phyloP scores from a whole-genome alignment of 1,140 invertebrate species.

The Drosophila cardini region DNA sequence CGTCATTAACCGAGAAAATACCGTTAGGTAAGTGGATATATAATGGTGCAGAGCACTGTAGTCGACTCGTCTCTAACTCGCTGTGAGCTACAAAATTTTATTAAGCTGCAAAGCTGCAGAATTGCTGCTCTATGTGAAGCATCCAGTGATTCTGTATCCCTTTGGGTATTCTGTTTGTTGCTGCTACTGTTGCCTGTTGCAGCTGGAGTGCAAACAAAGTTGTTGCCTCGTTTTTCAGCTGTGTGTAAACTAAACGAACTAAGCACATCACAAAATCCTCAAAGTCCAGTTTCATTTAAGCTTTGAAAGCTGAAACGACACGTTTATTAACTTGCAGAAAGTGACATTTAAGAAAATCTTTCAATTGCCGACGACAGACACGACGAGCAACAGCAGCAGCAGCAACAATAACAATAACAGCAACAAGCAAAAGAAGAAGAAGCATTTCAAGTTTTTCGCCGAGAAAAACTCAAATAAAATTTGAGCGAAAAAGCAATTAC shows the following conservation, averaged over 20 bases:
- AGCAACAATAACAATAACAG: conserved; percentile 21
- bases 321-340: conserved; percentile 75
- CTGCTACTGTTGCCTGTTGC: conserved; percentile 36
- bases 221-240: conserved; percentile 8
- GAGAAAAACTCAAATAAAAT: conserved; percentile 70
- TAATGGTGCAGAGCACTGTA: neutral
- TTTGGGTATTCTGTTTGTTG: conserved; percentile 31
- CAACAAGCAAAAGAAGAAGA: conserved; percentile 6
- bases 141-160: conserved; percentile 28
- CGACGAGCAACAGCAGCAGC: conserved; percentile 17
- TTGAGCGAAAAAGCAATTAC: conserved; percentile 78
- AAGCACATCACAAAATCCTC: neutral
- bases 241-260: conserved; percentile 9
- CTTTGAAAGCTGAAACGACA: conserved; percentile 64
- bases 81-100: conserved; percentile 12
- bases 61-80: neutral
- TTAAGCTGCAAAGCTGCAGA: conserved; percentile 4
- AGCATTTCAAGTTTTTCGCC: conserved; percentile 28
- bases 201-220: conserved; percentile 16
- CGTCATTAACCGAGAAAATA: conserved; percentile 84
- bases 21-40: conserved; percentile 78
- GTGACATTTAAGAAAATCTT: conserved; percentile 66
- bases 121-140: neutral
- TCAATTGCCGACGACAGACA: conserved; percentile 58
- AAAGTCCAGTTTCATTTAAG: conserved; percentile 44